Evolutionary conservation across 2,797 vertebrate species (phyloP), one percentile per base, ranked within the genome.

Genomic region (Cirrhinus molitorella): DNA sequence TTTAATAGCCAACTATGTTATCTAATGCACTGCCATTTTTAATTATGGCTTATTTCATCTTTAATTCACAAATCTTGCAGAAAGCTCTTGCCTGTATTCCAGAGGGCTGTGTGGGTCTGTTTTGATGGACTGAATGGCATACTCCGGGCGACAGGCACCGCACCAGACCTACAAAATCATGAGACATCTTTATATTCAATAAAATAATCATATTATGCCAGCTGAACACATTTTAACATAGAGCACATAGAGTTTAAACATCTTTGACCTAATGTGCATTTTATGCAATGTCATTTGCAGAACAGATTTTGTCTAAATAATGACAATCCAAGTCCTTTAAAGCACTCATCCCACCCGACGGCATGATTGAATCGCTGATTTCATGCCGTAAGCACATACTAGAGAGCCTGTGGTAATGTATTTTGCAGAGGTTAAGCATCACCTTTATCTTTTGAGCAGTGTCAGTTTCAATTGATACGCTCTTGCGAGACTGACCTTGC

Each of bases 101-200:
- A 98, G 93, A 67, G 98, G 98, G 89, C 98, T 99, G 94, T 99
- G 98, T 17, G 96, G 96, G 3, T 99, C 98, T 0, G 97, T 98
- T 93, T 98, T 99, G 87, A 99, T 97, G 51, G 97, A 97, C 93
- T 98, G 97, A 87, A 96, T 93, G 81, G 98, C 98, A 2, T 97
- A 99, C 87, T 99, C 98, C 1, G 98, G 98, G 79, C 97, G 95
- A 93, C 99, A 99, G 87, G 97, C 97, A 4, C 98, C 97, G 55
- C 98, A 99, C 98, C 98, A 99, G 31, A 99, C 97, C 98, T 99
- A 73, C 6, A 68, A 86, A 70, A 59, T 45, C 28, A 81, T 40
- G 1, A 5, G 1, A 67, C 34, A 23, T 9, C 23, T 49, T 73
- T 8, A 67, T 14, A 45, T 79, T 16, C 10, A 73, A 4, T 40